These are phyloP conservation scores for Sternotherus odoratus DNA, from an alignment of 2,797 vertebrate species.

Conservation along the genomic window DNA sequence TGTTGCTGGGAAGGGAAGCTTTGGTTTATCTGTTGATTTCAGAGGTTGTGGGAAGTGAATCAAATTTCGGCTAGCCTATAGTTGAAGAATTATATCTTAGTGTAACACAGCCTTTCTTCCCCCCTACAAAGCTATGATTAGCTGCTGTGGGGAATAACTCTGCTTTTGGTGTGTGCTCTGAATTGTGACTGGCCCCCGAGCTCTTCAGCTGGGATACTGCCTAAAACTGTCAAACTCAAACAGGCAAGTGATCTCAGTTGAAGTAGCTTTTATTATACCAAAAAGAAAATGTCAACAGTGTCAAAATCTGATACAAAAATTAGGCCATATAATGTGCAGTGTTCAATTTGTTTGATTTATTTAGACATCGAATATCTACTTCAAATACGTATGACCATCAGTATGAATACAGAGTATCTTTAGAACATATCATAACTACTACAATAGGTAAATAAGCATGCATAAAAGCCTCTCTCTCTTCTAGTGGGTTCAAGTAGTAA, in stretches of 20 bases:
- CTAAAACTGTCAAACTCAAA: conserved; percentile 6
- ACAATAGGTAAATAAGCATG: background rate
- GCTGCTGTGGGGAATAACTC: background rate
- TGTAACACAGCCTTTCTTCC: background rate
- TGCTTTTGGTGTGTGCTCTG: conserved; percentile 11
- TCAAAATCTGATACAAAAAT: background rate
- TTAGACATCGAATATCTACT: background rate
- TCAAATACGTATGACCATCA: background rate
- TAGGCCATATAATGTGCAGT: background rate
- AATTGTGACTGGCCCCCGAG: background rate
- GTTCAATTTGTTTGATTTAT: background rate
- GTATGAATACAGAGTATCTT: background rate
- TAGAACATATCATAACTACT: background rate
- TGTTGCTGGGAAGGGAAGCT: background rate
- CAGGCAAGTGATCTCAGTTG: background rate
- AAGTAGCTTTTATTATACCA: background rate
- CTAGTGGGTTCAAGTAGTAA: background rate
- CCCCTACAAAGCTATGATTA: conserved; percentile 9
- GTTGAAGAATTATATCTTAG: conserved; percentile 22
- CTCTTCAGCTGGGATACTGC: conserved; percentile 12
- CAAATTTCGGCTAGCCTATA: background rate
- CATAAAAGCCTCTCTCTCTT: background rate
- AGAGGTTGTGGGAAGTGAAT: conserved; percentile 32
- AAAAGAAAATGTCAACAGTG: background rate
- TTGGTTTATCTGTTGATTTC: background rate